Conservation (phyloP, 2,888 invertebrate genomes). For the Macropis europaea region DNA sequence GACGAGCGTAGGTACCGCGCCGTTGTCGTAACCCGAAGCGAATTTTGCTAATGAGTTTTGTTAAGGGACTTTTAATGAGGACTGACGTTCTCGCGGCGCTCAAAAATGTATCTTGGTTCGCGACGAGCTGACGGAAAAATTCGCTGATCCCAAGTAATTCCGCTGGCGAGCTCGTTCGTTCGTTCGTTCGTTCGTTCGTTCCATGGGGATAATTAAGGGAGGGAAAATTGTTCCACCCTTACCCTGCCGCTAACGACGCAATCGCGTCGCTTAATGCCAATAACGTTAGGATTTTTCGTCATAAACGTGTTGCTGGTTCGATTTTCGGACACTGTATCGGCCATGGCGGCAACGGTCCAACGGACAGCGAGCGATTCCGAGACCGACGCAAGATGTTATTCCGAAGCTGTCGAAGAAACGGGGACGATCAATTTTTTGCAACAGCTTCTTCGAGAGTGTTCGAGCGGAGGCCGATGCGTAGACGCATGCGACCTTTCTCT, state of each 20-base stretch:
- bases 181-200: not conserved
- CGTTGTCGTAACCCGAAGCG: slow-evolving; percentile 44
- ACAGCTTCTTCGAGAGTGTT: not conserved
- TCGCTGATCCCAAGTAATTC: slow-evolving; percentile 44
- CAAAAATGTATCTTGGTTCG: slow-evolving; percentile 51
- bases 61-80: slow-evolving; percentile 56
- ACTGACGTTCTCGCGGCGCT: slow-evolving; percentile 32
- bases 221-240: slow-evolving; percentile 17
- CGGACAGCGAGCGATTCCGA: no score
- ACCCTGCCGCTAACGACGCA: slow-evolving; percentile 30
- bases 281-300: slow-evolving; percentile 12
- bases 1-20: slow-evolving; percentile 29
- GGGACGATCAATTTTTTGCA: no score
- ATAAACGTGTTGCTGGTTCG: no score
- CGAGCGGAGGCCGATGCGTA: slow-evolving; percentile 26
- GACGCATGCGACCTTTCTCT: slow-evolving; percentile 56
- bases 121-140: slow-evolving; percentile 42
- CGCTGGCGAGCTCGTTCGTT: slow-evolving; percentile 18
- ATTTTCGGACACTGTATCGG: no score
- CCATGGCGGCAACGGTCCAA: no score
- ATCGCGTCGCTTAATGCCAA: slow-evolving; percentile 34
- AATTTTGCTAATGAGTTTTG: slow-evolving; percentile 58
- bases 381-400: no score
- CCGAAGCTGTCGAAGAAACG: no score
- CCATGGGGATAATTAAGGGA: slow-evolving; percentile 39